Evolutionary conservation across 1,140 invertebrate species (phyloP), one percentile per base, ranked within the genome.

Genomic region (Tetranychus cinnabarinus): DNA sequence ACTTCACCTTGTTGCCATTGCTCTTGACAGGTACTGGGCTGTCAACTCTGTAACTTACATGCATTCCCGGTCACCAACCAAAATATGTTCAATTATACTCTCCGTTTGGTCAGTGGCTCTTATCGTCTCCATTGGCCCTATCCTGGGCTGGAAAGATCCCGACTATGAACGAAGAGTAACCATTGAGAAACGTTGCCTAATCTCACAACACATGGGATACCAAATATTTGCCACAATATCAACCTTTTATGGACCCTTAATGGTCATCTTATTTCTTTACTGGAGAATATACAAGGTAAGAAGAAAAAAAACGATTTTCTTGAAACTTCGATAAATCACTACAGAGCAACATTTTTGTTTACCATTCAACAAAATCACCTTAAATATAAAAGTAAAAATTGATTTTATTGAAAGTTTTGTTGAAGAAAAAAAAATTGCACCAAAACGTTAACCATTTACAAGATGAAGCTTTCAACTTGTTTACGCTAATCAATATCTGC

Each of bases 11-110:
- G 86, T 92, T 13, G 87, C 87, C 62, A 91, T 93, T 63, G 87
- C 89, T 54, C 74, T 91, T 31, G 88, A 93, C 75, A 8, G 61
- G 6, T 97, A 92, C 73, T 93, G 89, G 88, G 87, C 88, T 59
- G 88, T 96, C 65, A 93, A 89, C 52, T 82, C 91, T 72, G 83
- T 95, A 61, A 88, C 91, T 76, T 96, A 96, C 76, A 88, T 91
- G 67, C 84, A 89, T 72, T 84, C 84, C 50, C 77, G 89, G 67
- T 89, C 85, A 68, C 80, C 84, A 52, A 68, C 67, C 61, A 77
- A 85, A 62, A 95, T 98, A 67, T 82, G 86, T 64, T 77, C 81
- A 31, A 88, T 98, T 84, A 89, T 98, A 59, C 78, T 83, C 50
- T 72, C 86, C 15, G 85, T 91, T 6, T 95, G 90, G 90, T 71